These are phyloP conservation scores for Stictonetta naevosa DNA, from an alignment of 2,113 vertebrate genomes.

Conservation along the genomic window DNA sequence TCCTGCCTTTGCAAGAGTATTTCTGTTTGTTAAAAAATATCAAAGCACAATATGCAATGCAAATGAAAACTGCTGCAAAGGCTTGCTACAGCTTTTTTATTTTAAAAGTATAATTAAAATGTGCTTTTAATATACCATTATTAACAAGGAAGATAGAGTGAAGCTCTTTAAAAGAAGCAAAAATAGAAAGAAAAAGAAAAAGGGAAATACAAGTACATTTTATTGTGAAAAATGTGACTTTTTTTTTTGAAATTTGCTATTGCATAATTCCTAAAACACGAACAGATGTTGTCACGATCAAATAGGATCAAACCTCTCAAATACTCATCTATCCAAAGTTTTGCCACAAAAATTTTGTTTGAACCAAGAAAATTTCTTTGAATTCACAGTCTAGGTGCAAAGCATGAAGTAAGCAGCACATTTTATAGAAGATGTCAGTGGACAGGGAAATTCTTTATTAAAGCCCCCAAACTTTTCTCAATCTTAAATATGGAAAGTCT, in stretches of 20 bases:
- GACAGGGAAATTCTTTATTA: background rate
- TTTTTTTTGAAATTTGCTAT: background rate
- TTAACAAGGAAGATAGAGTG: background rate
- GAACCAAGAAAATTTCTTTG: background rate
- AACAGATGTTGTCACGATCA: background rate
- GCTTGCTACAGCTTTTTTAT: background rate
- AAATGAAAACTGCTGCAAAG: background rate
- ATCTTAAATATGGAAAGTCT: background rate
- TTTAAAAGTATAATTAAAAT: background rate
- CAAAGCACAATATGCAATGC: background rate
- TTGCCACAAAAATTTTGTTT: background rate
- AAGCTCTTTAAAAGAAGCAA: background rate
- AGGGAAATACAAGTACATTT: background rate
- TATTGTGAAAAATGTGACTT: background rate
- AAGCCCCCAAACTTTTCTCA: background rate
- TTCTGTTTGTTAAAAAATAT: background rate
- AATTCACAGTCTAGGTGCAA: background rate
- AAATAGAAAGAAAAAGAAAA: background rate
- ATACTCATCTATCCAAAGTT: background rate
- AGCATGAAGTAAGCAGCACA: background rate
- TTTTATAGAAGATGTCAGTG: background rate
- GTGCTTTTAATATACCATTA: background rate
- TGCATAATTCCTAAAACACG: background rate
- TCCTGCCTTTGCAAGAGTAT: background rate
- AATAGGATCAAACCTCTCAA: background rate